Evolutionary conservation across 2,113 vertebrate species (phyloP).

Genomic region (Halcyon malimbica): DNA sequence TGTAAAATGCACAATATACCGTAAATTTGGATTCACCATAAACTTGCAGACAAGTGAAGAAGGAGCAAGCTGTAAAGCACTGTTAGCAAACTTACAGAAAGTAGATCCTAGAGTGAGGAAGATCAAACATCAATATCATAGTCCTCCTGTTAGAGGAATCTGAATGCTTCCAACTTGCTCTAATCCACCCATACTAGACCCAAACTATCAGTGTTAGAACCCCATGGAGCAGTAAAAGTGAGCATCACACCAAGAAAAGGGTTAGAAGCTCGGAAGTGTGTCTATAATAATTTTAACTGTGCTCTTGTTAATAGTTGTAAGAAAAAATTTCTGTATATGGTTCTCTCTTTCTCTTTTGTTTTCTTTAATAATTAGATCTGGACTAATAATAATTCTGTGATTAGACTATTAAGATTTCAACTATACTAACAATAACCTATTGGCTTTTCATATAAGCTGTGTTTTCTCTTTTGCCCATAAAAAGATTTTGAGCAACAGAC

Average conservation of each 20-base stretch:
- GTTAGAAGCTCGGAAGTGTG: not conserved
- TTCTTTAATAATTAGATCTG: not conserved
- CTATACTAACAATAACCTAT: not conserved
- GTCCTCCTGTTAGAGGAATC: not conserved
- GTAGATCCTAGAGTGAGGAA: not conserved
- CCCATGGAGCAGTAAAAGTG: not conserved
- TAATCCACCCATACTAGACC: not conserved
- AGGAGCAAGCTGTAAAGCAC: not conserved
- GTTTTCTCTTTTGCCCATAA: not conserved
- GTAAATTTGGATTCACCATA: not conserved
- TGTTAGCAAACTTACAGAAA: not conserved
- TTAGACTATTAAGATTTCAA: not conserved
- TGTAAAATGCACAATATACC: not conserved
- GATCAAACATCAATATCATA: not conserved
- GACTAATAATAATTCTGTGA: not conserved
- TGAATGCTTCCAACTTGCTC: fast-evolving
- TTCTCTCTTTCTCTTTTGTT: not conserved
- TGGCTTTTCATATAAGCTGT: not conserved
- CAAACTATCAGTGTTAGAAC: not conserved
- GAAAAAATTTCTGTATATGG: not conserved
- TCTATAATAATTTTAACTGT: not conserved
- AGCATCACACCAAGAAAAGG: not conserved
- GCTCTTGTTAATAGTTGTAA: not conserved
- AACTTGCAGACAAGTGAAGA: not conserved
- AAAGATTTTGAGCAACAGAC: not conserved